Evolutionary conservation across 1,140 invertebrate species (phyloP).

Genomic region (Macrobrachium nipponense): DNA sequence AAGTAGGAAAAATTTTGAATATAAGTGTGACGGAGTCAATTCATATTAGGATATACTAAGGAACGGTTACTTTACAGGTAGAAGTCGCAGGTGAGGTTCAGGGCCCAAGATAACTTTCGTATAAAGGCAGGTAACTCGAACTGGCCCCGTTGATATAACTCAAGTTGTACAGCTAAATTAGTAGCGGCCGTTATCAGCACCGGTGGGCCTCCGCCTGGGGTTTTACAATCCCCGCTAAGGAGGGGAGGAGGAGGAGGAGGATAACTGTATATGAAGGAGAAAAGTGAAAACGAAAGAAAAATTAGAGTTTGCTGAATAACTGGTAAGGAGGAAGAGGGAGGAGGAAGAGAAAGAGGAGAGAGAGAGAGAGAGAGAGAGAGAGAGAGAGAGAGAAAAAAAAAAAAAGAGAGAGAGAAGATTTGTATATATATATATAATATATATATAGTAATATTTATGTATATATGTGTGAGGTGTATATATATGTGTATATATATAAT

Average conservation of each 20-base stretch:
- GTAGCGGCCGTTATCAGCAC: conserved; percentile 3
- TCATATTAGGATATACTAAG: too few relatives aligned
- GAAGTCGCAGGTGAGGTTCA: too few relatives aligned
- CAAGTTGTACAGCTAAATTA: conserved; percentile 36
- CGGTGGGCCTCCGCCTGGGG: background rate
- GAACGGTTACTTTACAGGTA: too few relatives aligned
- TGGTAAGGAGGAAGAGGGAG: conserved; percentile 11
- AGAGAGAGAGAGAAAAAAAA: background rate
- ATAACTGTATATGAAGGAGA: background rate
- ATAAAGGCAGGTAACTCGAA: background rate
- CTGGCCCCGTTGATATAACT: conserved; percentile 22
- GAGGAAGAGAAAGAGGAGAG: conserved; percentile 26
- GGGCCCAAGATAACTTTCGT: too few relatives aligned
- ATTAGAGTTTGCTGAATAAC: background rate
- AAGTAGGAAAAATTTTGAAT: too few relatives aligned
- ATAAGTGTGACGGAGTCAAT: too few relatives aligned
- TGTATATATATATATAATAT: too few relatives aligned
- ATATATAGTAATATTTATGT: too few relatives aligned
- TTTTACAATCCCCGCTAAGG: too few relatives aligned
- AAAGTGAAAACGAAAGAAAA: background rate
- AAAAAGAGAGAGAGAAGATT: background rate
- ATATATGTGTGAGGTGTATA: too few relatives aligned
- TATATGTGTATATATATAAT: too few relatives aligned
- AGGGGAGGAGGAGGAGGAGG: background rate
- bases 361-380: conserved; percentile 37